Percentiles rank a stretch among this genome's conserved stretches.
Conservation (phyloP, 2,888 invertebrate genomes). For the Zaprionus bogoriensis region DNA sequence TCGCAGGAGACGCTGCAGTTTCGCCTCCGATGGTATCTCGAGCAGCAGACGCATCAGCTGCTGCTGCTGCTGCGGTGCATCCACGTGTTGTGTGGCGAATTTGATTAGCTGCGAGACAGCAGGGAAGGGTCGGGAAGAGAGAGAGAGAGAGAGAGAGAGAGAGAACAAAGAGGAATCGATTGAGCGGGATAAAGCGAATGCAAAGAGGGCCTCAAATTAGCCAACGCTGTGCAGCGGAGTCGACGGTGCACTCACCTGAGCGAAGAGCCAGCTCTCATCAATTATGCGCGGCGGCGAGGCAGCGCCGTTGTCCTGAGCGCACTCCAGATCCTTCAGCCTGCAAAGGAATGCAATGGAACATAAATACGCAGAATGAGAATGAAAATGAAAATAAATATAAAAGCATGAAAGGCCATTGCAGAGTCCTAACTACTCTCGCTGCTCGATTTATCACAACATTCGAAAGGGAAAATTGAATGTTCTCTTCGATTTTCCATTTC, state of each 20-base stretch:
- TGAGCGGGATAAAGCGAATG: not conserved
- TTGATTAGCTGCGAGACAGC: slow-evolving; percentile 81
- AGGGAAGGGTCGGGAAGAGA: not conserved
- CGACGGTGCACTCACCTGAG: slow-evolving; percentile 76
- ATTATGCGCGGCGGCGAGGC: slow-evolving; percentile 75
- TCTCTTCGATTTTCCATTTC: too few relatives aligned
- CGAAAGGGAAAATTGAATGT: not conserved
- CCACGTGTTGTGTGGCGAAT: slow-evolving; percentile 75
- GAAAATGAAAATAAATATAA: slow-evolving; percentile 31
- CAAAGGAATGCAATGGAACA: slow-evolving; percentile 49
- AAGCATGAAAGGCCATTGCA: not conserved
- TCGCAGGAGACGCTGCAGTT: slow-evolving; percentile 83
- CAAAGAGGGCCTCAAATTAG: slow-evolving; percentile 41
- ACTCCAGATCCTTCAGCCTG: slow-evolving; percentile 65
- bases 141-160: not conserved
- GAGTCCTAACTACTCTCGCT: not conserved
- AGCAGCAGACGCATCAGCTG: slow-evolving; percentile 79
- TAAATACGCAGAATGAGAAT: too few relatives aligned
- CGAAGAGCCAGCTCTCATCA: slow-evolving; percentile 82
- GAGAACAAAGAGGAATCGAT: slow-evolving; percentile 1
- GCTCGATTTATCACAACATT: not conserved
- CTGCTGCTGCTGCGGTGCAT: slow-evolving; percentile 75
- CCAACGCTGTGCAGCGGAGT: slow-evolving; percentile 29
- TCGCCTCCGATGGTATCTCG: slow-evolving; percentile 82
- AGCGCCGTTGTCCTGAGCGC: slow-evolving; percentile 50